Evolutionary conservation across 2,888 invertebrate genomes (phyloP).

Genomic region (Cyrtodaria siliqua): DNA sequence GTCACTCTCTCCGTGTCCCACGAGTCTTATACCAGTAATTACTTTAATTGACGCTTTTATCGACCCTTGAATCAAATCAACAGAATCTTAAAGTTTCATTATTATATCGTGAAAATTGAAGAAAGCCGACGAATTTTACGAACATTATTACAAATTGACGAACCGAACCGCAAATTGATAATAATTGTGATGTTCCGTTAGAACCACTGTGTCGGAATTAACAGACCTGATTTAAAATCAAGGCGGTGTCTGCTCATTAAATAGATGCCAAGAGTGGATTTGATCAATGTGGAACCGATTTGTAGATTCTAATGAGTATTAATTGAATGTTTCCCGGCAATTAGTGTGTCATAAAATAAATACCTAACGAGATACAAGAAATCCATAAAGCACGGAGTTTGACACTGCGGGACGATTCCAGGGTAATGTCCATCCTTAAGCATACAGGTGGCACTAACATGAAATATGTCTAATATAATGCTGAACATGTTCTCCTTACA

Average conservation of each 20-base stretch:
- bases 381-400: constrained; percentile 47
- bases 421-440: no score
- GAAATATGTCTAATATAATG: no score
- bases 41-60: constrained; percentile 58
- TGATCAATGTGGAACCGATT: constrained; percentile 38
- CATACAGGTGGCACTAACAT: no score
- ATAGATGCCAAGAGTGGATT: constrained; percentile 25
- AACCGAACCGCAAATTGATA: constrained; percentile 24
- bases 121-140: constrained; percentile 37
- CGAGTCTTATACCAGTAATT: constrained; percentile 43
- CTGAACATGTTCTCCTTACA: no score
- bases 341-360: constrained; percentile 61
- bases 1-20: constrained; percentile 12
- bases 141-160: constrained; percentile 37
- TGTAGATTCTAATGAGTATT: constrained; percentile 63
- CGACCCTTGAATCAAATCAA: constrained; percentile 46
- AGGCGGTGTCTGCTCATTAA: constrained; percentile 34
- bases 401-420: no score
- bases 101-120: constrained; percentile 45
- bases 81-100: constrained; percentile 43
- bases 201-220: constrained; percentile 23
- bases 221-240: constrained; percentile 17
- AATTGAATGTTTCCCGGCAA: constrained; percentile 60
- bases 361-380: constrained; percentile 15
- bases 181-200: constrained; percentile 52